Evolutionary conservation across 2,797 vertebrate genomes (phyloP), one percentile per base, ranked within the genome.

Genomic region (Myotis daubentonii): DNA sequence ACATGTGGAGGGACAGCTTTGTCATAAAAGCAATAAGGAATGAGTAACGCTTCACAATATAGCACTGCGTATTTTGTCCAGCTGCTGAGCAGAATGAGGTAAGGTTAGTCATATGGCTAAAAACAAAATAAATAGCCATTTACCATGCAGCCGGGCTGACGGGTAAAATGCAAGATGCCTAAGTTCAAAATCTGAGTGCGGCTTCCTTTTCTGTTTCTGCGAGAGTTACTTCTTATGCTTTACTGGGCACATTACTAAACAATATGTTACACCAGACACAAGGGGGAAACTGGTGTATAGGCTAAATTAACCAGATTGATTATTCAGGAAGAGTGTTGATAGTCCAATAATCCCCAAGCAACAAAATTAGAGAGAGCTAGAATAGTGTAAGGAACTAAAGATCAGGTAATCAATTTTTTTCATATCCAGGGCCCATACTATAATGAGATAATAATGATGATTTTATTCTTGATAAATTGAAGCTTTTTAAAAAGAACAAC

Each of bases 1-100:
- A 98, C 98, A 98, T 98, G 98, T 95, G 97, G 98, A 98, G 97
- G 97, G 97, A 97, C 97, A 97, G 93, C 96, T 98, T 98, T 98
- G 95, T 95, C 96, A 97, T 97, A 97, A 98, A 98, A 97, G 96
- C 96, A 97, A 87, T 95, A 94, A 98, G 96, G 95, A 98, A 97
- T 94, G 95, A 97, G 95, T 95, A 87, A 88, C 51, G 2, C 96
- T 94, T 97, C 96, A 97, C 97, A 98, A 95, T 97, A 96, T 76
- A 97, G 38, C 91, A 90, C 91, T 55, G 65, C 92, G 80, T 30
- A 41, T 96, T 98, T 97, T 94, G 83, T 94, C 97, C 95, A 97
- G 96, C 93, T 97, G 94, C 94, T 70, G 62, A 97, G 93, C 62
- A 97, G 95, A 97, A 96, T 96, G 88, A 96, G 19, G 30, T 36